Evolutionary conservation across 2,113 vertebrate species (phyloP).

Genomic region (Sterna hirundo): DNA sequence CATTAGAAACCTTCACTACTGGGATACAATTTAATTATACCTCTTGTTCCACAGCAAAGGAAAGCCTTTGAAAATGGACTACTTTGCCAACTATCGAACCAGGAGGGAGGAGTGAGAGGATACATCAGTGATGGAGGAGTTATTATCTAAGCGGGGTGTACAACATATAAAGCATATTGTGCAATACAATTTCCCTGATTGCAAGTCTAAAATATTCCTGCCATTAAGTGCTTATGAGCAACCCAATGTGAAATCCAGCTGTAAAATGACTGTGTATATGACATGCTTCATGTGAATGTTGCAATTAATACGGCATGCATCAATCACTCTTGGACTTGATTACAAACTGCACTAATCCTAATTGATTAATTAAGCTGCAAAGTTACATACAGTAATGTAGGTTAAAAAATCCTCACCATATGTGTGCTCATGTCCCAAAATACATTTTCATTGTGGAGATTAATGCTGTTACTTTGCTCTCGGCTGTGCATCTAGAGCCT

Average conservation of each 20-base stretch:
- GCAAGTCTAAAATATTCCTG: constrained; percentile 50
- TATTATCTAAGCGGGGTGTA: constrained; percentile 14
- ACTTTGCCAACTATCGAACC: constrained; percentile 36
- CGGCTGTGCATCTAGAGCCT: not conserved
- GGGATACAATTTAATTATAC: constrained; percentile 77
- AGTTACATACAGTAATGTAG: constrained; percentile 32
- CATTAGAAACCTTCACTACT: constrained; percentile 75
- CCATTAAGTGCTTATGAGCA: constrained; percentile 53
- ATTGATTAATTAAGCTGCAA: constrained; percentile 57
- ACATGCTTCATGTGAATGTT: constrained; percentile 47
- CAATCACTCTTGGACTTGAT: constrained; percentile 63
- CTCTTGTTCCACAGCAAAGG: constrained; percentile 61
- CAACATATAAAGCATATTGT: constrained; percentile 57
- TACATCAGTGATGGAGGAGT: constrained; percentile 1
- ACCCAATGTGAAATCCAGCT: constrained; percentile 53
- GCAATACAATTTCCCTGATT: constrained; percentile 64
- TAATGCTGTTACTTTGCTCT: not conserved
- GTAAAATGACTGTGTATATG: constrained; percentile 44
- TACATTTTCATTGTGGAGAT: constrained; percentile 17
- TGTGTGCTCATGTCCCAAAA: constrained; percentile 17
- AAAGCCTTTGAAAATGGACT: constrained; percentile 62
- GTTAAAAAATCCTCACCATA: constrained; percentile 39
- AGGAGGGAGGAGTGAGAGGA: constrained; percentile 23
- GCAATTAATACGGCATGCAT: constrained; percentile 57
- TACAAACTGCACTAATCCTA: constrained; percentile 53